Percentiles rank a stretch among this genome's conserved stretches.
Conservation (phyloP, 1,140 invertebrate species). For the Linepithema humile region DNA sequence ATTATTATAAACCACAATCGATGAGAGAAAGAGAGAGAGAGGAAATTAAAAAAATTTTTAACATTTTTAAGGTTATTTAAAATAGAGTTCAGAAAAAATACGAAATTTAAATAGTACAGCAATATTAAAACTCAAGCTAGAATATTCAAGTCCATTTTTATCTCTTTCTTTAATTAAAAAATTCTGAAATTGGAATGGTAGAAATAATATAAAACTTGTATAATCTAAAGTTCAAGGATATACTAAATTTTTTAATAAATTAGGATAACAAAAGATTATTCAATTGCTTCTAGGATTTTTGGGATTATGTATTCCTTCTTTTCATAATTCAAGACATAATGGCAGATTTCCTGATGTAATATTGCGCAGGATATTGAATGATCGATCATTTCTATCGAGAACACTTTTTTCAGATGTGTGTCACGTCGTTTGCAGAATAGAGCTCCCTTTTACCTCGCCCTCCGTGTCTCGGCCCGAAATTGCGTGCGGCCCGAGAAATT, state of each 20-base stretch:
- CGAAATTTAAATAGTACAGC: too few relatives aligned
- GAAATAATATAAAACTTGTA: too few relatives aligned
- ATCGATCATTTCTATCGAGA: conserved; percentile 25
- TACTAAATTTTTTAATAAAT: not conserved
- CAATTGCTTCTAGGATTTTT: not conserved
- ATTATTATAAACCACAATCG: too few relatives aligned
- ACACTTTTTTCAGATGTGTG: conserved; percentile 12
- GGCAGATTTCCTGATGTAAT: not conserved
- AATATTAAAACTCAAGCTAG: too few relatives aligned
- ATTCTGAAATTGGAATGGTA: too few relatives aligned
- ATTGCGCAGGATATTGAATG: conserved; percentile 11
- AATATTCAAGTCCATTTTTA: too few relatives aligned
- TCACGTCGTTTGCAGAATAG: conserved; percentile 37
- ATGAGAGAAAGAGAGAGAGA: too few relatives aligned
- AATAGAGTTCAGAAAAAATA: too few relatives aligned
- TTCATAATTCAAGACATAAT: conserved; percentile 11
- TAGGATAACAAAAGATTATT: not conserved
- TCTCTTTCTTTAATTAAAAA: too few relatives aligned
- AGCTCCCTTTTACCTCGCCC: conserved; percentile 6
- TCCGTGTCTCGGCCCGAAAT: conserved; percentile 11
- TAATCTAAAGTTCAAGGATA: not conserved
- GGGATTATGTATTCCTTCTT: not conserved
- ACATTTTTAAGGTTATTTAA: too few relatives aligned
- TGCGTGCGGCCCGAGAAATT: conserved; percentile 39
- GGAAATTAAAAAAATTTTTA: too few relatives aligned